These are phyloP conservation scores for Melitaea cinxia DNA, from an alignment of 1,140 invertebrate genomes.

Conservation along the genomic window DNA sequence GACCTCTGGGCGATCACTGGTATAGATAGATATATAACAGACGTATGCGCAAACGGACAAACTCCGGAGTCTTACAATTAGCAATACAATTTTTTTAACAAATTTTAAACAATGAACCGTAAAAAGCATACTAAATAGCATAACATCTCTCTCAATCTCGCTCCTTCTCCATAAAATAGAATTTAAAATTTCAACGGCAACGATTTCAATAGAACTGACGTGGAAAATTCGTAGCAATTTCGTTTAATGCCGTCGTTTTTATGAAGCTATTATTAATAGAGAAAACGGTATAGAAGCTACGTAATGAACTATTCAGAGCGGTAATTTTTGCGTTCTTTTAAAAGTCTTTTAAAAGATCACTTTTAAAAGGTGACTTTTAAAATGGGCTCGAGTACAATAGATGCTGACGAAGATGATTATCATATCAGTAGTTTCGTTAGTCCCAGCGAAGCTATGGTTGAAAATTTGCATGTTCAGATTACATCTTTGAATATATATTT, in stretches of 20 bases:
- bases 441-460: constrained; percentile 21
- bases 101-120: no score
- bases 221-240: constrained; percentile 29
- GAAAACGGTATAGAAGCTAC: constrained; percentile 23
- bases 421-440: constrained; percentile 48
- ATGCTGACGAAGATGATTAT: constrained; percentile 50
- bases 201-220: constrained; percentile 26
- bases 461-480: constrained; percentile 33
- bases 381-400: constrained; percentile 44
- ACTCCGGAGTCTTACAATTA: no score
- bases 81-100: no score
- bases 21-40: no score
- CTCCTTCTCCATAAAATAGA: no score
- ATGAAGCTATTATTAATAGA: constrained; percentile 38
- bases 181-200: constrained; percentile 21
- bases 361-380: constrained; percentile 42
- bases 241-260: constrained; percentile 21
- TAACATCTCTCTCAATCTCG: no score
- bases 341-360: no score
- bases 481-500: constrained; percentile 6
- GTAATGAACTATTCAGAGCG: constrained; percentile 48
- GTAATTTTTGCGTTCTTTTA: constrained; percentile 37
- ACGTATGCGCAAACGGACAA: no score
- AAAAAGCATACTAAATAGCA: no score
- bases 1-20: no score